Percentiles rank a stretch among this genome's conserved stretches.
These are phyloP conservation scores for Cossypha caffra DNA, from an alignment of 2,797 vertebrate species.

Conservation along the genomic window DNA sequence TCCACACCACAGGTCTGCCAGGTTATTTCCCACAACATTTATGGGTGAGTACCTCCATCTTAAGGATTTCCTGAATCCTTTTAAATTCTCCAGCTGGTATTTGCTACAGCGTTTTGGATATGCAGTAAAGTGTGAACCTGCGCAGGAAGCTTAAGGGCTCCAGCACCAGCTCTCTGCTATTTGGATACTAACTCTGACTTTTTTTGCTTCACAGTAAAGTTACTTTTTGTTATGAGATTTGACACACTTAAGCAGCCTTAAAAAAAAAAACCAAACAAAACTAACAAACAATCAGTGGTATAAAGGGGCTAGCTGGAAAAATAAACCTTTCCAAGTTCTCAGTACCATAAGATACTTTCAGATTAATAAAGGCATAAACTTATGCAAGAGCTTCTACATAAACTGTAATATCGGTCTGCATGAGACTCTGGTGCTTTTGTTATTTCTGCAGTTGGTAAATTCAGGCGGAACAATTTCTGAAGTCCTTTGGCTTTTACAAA, in stretches of 20 bases:
- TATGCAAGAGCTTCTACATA: neutral
- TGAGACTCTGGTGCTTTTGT: neutral
- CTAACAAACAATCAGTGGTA: neutral
- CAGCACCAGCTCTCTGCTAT: neutral
- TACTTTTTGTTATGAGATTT: neutral
- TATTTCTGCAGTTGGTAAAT: conserved; percentile 32
- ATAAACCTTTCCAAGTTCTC: neutral
- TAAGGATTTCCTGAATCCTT: neutral
- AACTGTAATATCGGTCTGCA: neutral
- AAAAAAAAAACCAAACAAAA: neutral
- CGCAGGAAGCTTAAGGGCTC: neutral
- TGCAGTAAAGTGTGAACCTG: neutral
- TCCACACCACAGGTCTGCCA: rapidly evolving
- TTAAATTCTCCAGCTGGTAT: neutral
- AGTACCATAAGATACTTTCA: neutral
- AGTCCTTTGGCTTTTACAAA: conserved; percentile 14
- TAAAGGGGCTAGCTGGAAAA: neutral
- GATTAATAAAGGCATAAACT: neutral
- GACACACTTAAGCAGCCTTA: neutral
- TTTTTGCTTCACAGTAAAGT: neutral
- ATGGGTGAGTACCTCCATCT: neutral
- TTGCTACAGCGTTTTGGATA: neutral
- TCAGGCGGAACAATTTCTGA: neutral
- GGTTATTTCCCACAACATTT: neutral
- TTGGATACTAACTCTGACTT: neutral